phyloP scores from a whole-genome alignment of 2,797 vertebrate genomes.

The Enteromius treurensis region DNA sequence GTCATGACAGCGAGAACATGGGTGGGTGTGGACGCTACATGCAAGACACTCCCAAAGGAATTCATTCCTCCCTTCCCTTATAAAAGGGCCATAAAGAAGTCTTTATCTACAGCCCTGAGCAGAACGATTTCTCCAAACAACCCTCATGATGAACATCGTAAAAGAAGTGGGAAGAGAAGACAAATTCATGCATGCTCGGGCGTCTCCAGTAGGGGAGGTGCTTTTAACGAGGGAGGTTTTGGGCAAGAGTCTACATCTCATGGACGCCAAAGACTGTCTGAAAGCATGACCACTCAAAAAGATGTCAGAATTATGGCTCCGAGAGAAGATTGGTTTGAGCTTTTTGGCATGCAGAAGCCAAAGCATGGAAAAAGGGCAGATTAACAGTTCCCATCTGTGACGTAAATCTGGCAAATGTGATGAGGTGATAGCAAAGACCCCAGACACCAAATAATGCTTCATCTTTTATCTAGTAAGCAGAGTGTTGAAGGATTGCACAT shows the following conservation, averaged over 20 bases:
- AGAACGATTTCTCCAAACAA: slow-evolving; percentile 55
- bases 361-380: slow-evolving; percentile 14
- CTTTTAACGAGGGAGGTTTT: slow-evolving; percentile 23
- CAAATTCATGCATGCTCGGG: slow-evolving; percentile 21
- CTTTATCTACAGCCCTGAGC: slow-evolving; percentile 63
- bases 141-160: slow-evolving; percentile 40
- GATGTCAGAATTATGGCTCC: slow-evolving; percentile 8
- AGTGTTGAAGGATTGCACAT: slow-evolving; percentile 26
- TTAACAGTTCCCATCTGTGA: slow-evolving; percentile 36
- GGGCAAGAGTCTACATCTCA: slow-evolving; percentile 15
- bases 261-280: slow-evolving; percentile 22
- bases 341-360: slow-evolving; percentile 15
- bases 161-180: slow-evolving; percentile 41
- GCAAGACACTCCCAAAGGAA: slow-evolving; percentile 62
- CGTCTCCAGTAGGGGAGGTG: slow-evolving; percentile 26
- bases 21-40: slow-evolving; percentile 58
- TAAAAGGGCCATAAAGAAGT: slow-evolving; percentile 64
- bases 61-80: slow-evolving; percentile 41
- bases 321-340: slow-evolving; percentile 6
- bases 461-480: background rate
- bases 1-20: slow-evolving; percentile 45
- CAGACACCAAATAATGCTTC: slow-evolving; percentile 25
- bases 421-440: slow-evolving; percentile 28
- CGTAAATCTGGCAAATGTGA: background rate
- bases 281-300: background rate